A percentile compares a stretch with the other conserved stretches of the same genome.
Evolutionary conservation across 2,888 invertebrate genomes (phyloP).

Genomic region (Cyrtodaria siliqua): DNA sequence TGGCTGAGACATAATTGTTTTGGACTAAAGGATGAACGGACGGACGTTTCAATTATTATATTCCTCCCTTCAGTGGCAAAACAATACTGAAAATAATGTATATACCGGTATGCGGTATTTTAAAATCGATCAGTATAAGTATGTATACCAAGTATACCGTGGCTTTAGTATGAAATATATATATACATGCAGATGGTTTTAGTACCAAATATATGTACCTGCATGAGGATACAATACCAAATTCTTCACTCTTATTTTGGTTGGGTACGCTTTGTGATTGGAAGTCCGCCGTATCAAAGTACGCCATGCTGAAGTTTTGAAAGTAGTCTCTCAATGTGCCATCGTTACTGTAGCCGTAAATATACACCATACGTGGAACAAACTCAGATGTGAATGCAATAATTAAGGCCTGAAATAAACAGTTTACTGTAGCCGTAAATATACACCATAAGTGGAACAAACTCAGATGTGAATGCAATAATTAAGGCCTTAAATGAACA

Average conservation of each 20-base stretch:
- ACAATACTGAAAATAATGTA: no score
- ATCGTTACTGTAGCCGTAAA: constrained; percentile 87
- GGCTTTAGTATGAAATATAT: no score
- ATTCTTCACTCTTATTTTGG: constrained; percentile 44
- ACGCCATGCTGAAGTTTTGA: constrained; percentile 80
- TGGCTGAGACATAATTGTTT: no score
- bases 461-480: constrained; percentile 99
- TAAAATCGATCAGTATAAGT: no score
- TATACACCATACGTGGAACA: constrained; percentile 97
- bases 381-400: constrained; percentile 99
- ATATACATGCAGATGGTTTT: no score
- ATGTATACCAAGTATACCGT: no score
- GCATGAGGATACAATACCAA: constrained; percentile 77
- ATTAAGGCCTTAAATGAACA: constrained; percentile 93
- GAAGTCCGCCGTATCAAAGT: constrained; percentile 79
- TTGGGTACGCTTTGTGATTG: constrained; percentile 70
- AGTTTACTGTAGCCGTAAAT: constrained; percentile 87
- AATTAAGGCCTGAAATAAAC: constrained; percentile 92
- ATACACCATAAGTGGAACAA: constrained; percentile 98
- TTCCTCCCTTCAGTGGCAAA: no score
- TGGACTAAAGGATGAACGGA: no score
- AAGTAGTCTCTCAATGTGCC: constrained; percentile 75
- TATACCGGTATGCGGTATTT: no score
- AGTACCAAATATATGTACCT: no score
- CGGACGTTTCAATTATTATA: no score